Conservation (phyloP, 2,113 vertebrate species). For the Psophia crepitans region DNA sequence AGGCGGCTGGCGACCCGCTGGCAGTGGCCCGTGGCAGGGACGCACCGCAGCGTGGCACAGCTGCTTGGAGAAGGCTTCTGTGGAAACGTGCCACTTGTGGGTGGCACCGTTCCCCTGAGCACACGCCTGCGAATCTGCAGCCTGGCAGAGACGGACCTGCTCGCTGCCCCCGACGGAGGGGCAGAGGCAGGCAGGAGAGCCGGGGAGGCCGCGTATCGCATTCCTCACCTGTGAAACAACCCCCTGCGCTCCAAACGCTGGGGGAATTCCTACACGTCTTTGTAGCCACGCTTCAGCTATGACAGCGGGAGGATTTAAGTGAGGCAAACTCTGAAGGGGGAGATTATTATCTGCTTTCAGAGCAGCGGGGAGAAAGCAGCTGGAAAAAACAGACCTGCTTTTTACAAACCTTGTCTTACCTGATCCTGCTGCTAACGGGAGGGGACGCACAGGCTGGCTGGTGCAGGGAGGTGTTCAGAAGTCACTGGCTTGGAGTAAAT, state of each 20-base stretch:
- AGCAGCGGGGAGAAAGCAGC: not conserved
- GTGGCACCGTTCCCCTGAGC: not conserved
- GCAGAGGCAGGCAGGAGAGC: not conserved
- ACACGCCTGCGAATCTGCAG: rapidly evolving
- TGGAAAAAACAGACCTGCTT: not conserved
- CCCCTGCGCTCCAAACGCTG: not conserved
- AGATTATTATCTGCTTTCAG: not conserved
- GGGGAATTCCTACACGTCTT: slow-evolving; percentile 30
- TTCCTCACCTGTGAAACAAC: slow-evolving; percentile 20
- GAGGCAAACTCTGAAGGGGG: not conserved
- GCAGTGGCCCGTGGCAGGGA: not conserved
- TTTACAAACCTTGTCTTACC: not conserved
- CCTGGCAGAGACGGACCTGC: rapidly evolving
- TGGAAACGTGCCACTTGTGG: not conserved
- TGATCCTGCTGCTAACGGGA: not conserved
- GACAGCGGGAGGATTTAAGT: not conserved
- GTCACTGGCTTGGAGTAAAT: not conserved
- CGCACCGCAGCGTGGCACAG: rapidly evolving
- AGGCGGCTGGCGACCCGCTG: not conserved
- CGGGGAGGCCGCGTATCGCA: not conserved
- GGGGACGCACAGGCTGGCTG: rapidly evolving
- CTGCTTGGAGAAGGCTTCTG: not conserved
- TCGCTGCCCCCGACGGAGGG: not conserved
- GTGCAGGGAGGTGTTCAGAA: not conserved
- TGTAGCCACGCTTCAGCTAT: not conserved